Conservation (phyloP, 2,888 invertebrate genomes). For the Axea sp. region DNA sequence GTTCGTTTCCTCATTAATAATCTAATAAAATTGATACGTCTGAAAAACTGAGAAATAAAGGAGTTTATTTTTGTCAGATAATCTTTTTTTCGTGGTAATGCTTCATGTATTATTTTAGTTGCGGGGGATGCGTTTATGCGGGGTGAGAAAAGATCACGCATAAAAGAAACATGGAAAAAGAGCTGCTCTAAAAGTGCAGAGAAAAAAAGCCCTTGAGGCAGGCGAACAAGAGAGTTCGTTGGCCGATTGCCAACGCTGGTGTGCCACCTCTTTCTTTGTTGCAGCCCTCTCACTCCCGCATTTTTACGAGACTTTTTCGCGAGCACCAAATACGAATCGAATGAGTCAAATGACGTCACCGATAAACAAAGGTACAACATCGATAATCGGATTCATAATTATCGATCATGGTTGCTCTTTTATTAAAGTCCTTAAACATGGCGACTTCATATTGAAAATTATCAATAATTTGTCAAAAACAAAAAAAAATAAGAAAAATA, state of each 20-base stretch:
- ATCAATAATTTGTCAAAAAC: too few species aligned
- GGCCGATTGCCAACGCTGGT: constrained; percentile 71
- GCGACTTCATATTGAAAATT: too few species aligned
- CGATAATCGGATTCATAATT: neutral
- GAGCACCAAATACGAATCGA: constrained; percentile 37
- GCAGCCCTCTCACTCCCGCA: constrained; percentile 24
- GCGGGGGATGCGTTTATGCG: constrained; percentile 16
- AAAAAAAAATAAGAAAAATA: too few species aligned
- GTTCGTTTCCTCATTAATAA: too few species aligned
- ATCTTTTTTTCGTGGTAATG: neutral
- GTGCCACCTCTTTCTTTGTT: constrained; percentile 51
- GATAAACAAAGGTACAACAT: constrained; percentile 10
- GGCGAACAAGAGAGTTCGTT: constrained; percentile 69
- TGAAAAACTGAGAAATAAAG: neutral
- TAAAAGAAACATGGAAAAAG: constrained; percentile 29
- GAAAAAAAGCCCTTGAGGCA: constrained; percentile 54
- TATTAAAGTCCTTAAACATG: too few species aligned
- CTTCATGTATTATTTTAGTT: constrained; percentile 29
- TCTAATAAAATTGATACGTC: too few species aligned
- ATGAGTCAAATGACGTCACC: constrained; percentile 13
- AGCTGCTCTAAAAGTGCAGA: constrained; percentile 20
- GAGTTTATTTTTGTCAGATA: constrained; percentile 8
- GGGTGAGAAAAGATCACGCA: constrained; percentile 14
- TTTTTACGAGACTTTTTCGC: constrained; percentile 42
- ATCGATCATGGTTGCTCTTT: too few species aligned